Conservation (phyloP, 2,113 vertebrate genomes). For the Coreoperca whiteheadi region DNA sequence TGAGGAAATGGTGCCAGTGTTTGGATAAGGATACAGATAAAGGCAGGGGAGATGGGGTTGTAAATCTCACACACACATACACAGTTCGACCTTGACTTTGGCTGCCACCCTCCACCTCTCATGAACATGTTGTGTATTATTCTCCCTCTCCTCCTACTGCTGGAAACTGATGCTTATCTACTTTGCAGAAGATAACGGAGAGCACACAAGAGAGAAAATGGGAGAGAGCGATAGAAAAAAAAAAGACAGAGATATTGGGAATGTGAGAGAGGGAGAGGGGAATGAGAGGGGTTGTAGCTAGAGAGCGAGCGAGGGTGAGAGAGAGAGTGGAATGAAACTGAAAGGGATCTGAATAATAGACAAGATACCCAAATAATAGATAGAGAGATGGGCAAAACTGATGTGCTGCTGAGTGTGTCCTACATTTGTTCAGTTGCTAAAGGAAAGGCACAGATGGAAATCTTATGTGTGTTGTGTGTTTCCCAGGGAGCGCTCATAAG, state of each 20-base stretch:
- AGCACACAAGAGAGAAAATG: slow-evolving; percentile 30
- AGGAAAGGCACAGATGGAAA: slow-evolving; percentile 35
- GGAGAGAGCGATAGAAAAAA: slow-evolving; percentile 6
- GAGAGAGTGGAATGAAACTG: slow-evolving; percentile 42
- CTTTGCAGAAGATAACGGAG: slow-evolving; percentile 66
- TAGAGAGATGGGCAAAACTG: slow-evolving; percentile 27
- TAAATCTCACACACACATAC: slow-evolving; percentile 69
- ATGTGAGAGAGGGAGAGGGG: not conserved
- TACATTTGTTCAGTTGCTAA: slow-evolving; percentile 58
- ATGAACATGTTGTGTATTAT: slow-evolving; percentile 73
- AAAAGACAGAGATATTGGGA: slow-evolving; percentile 17
- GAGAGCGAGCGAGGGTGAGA: slow-evolving; percentile 23
- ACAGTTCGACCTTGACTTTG: slow-evolving; percentile 76
- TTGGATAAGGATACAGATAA: slow-evolving; percentile 81
- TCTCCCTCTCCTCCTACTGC: slow-evolving; percentile 50
- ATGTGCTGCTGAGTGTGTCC: slow-evolving; percentile 51
- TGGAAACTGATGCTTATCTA: slow-evolving; percentile 74
- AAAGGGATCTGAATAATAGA: slow-evolving; percentile 70
- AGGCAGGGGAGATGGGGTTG: slow-evolving; percentile 71
- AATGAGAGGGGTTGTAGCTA: slow-evolving; percentile 19
- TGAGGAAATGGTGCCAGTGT: slow-evolving; percentile 71
- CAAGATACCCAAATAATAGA: slow-evolving; percentile 67
- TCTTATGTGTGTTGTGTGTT: slow-evolving; percentile 13
- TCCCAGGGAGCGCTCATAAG: not conserved
- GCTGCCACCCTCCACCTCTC: slow-evolving; percentile 64